phyloP scores from a whole-genome alignment of 1,140 invertebrate species.

The Ceratina japonica region DNA sequence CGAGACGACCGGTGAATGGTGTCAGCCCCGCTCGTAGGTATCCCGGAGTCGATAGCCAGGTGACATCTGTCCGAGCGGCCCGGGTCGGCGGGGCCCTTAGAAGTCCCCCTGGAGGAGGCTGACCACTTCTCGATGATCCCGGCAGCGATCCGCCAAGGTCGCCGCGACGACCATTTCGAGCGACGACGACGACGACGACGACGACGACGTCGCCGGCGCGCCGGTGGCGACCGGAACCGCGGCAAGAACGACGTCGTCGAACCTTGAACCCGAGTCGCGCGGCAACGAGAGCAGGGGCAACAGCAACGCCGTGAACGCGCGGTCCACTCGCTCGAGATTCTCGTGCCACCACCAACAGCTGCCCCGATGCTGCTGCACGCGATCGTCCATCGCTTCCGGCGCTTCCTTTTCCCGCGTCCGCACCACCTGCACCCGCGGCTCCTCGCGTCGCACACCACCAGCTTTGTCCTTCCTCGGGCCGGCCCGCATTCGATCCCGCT shows the following conservation, averaged over 20 bases:
- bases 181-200: background rate
- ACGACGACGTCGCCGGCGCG: too few species aligned
- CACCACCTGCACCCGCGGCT: background rate
- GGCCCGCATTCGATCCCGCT: background rate
- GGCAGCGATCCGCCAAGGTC: slow-evolving; percentile 49
- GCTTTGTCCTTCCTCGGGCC: slow-evolving; percentile 4
- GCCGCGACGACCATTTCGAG: background rate
- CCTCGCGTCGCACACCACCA: slow-evolving; percentile 33
- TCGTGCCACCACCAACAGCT: slow-evolving; percentile 35
- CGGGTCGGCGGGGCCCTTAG: slow-evolving; percentile 69
- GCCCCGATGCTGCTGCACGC: background rate
- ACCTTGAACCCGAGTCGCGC: slow-evolving; percentile 19
- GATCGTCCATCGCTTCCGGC: slow-evolving; percentile 49
- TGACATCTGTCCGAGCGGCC: slow-evolving; percentile 61
- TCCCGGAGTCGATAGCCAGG: slow-evolving; percentile 65
- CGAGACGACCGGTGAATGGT: slow-evolving; percentile 51
- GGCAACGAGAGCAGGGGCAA: slow-evolving; percentile 41
- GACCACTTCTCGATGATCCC: slow-evolving; percentile 37
- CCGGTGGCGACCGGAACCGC: slow-evolving; percentile 14
- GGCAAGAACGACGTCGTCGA: background rate
- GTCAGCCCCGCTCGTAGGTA: slow-evolving; percentile 67
- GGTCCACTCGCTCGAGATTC: slow-evolving; percentile 34
- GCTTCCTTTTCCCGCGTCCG: slow-evolving; percentile 47
- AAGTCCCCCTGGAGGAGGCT: slow-evolving; percentile 68
- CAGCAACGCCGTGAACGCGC: slow-evolving; percentile 30